These are phyloP conservation scores for Oxytorus armatus DNA, from an alignment of 2,888 invertebrate species.

Conservation along the genomic window DNA sequence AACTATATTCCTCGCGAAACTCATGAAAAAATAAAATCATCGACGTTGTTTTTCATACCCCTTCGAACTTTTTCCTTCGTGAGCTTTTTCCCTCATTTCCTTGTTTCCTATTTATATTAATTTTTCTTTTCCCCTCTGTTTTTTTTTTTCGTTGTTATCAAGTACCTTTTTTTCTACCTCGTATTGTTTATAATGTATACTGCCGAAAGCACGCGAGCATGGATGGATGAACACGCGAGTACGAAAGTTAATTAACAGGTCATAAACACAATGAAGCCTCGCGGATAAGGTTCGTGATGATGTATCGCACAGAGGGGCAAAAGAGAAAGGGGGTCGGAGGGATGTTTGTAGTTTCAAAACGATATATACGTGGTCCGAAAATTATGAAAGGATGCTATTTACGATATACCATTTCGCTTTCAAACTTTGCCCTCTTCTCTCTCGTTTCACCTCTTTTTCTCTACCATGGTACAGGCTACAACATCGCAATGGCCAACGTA, in stretches of 20 bases:
- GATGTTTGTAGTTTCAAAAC: slow-evolving; percentile 35
- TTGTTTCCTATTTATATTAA: slow-evolving; percentile 2
- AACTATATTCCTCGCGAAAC: no score
- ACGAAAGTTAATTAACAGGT: slow-evolving; percentile 53
- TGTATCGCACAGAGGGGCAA: slow-evolving; percentile 28
- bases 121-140: background rate
- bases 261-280: slow-evolving; percentile 35
- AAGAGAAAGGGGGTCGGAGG: slow-evolving; percentile 32
- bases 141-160: background rate
- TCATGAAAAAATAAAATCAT: no score
- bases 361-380: slow-evolving; percentile 26
- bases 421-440: slow-evolving; percentile 19
- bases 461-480: no score
- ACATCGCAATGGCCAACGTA: no score
- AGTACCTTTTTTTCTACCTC: background rate
- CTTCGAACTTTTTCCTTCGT: no score
- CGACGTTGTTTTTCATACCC: no score
- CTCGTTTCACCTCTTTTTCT: background rate
- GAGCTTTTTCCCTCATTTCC: no score
- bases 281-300: slow-evolving; percentile 38
- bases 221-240: slow-evolving; percentile 36
- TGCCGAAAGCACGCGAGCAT: slow-evolving; percentile 34
- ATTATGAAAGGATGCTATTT: slow-evolving; percentile 30
- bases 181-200: slow-evolving; percentile 5
- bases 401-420: slow-evolving; percentile 38